Conservation (phyloP, 2,113 vertebrate genomes). For the Synodontis membranacea region DNA sequence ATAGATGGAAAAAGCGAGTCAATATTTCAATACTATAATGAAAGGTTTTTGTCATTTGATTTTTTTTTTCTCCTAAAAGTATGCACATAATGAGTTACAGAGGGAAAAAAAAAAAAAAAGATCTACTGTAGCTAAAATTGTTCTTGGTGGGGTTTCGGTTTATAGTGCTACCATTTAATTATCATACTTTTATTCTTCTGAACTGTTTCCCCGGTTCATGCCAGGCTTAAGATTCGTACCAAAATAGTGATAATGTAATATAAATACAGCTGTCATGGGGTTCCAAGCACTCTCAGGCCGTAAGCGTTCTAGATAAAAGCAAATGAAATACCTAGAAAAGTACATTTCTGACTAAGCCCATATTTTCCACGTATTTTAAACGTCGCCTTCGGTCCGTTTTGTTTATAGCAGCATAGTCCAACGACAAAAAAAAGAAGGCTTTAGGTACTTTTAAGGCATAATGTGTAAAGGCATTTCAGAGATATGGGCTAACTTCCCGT, state of each 20-base stretch:
- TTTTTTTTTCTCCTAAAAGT: neutral
- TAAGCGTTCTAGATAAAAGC: neutral
- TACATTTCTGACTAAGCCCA: neutral
- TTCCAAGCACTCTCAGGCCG: neutral
- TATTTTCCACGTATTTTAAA: neutral
- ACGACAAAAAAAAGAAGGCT: neutral
- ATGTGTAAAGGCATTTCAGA: neutral
- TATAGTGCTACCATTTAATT: conserved; percentile 16
- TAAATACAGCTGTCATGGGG: neutral
- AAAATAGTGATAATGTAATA: neutral
- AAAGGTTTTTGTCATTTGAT: neutral
- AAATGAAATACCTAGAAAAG: neutral
- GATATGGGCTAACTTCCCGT: neutral
- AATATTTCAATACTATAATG: neutral
- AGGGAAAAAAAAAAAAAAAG: neutral
- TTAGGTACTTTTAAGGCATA: neutral
- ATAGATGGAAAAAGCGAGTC: neutral
- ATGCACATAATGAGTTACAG: neutral
- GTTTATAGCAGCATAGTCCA: neutral
- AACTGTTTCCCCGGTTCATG: neutral
- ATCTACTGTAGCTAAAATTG: neutral
- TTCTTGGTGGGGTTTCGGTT: neutral
- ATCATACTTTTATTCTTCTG: neutral
- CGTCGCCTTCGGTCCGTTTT: neutral
- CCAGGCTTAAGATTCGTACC: neutral